Conservation (phyloP, 2,113 vertebrate species). For the Mellivora capensis region DNA sequence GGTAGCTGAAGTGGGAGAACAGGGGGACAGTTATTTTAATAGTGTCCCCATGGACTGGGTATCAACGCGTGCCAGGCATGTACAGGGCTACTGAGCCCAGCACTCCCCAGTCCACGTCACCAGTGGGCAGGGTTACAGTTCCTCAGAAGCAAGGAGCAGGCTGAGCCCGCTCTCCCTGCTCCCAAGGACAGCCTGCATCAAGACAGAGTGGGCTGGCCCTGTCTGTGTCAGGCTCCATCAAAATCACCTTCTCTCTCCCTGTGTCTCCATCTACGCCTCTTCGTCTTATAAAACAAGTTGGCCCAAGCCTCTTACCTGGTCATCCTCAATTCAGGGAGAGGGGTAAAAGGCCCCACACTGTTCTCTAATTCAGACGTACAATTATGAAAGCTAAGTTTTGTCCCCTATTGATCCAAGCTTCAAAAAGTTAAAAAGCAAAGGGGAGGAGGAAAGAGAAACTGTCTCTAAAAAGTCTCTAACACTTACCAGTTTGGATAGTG, state of each 20-base stretch:
- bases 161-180: not conserved
- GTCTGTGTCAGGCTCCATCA: not conserved
- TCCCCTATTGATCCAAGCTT: not conserved
- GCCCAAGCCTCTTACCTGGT: not conserved
- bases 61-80: not conserved
- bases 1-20: not conserved
- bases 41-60: too few relatives aligned
- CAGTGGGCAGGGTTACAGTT: accelerated
- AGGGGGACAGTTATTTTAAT: not conserved
- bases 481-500: conserved; percentile 92
- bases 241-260: not conserved
- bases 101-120: accelerated
- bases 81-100: not conserved
- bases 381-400: not conserved
- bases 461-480: not conserved
- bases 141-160: not conserved
- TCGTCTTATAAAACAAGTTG: not conserved
- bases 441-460: not conserved
- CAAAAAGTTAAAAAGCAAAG: not conserved
- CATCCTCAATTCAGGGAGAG: not conserved
- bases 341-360: not conserved
- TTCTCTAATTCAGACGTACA: not conserved
- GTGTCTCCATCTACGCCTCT: not conserved
- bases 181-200: accelerated
- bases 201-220: not conserved